Percentiles rank a stretch among this genome's conserved stretches.
These are phyloP conservation scores for Sapajus apella DNA, from an alignment of 2,113 vertebrate genomes.

Conservation along the genomic window DNA sequence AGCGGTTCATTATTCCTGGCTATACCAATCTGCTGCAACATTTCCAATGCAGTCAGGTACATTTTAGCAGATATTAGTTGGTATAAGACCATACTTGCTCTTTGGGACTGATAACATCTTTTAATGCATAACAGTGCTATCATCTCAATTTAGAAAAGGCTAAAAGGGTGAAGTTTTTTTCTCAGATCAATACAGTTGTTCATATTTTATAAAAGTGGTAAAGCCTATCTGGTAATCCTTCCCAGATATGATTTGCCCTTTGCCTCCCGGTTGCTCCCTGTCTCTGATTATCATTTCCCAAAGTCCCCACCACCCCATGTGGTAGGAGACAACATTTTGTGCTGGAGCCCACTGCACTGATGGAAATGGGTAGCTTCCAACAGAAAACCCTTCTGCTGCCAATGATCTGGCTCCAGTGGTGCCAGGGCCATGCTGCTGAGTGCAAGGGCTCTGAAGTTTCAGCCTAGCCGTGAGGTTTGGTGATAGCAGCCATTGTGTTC, in stretches of 20 bases:
- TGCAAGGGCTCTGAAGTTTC: background rate
- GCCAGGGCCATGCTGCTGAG: background rate
- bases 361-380: slow-evolving; percentile 81
- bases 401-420: slow-evolving; percentile 29
- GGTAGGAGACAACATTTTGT: slow-evolving; percentile 67
- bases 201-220: slow-evolving; percentile 78
- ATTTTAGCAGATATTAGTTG: slow-evolving; percentile 86
- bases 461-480: background rate
- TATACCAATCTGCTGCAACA: slow-evolving; percentile 92
- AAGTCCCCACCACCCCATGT: slow-evolving; percentile 12
- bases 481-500: background rate
- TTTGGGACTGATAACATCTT: slow-evolving; percentile 83
- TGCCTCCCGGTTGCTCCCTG: slow-evolving; percentile 58
- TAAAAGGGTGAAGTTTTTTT: slow-evolving; percentile 62
- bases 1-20: slow-evolving; percentile 97
- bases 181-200: slow-evolving; percentile 80
- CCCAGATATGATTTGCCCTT: slow-evolving; percentile 40
- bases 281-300: slow-evolving; percentile 30
- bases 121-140: slow-evolving; percentile 82
- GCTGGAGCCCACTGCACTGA: slow-evolving; percentile 75
- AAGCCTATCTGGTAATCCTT: slow-evolving; percentile 59
- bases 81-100: slow-evolving; percentile 83
- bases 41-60: slow-evolving; percentile 95
- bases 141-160: slow-evolving; percentile 85
- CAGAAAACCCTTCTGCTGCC: slow-evolving; percentile 73